phyloP scores from a whole-genome alignment of 2,888 invertebrate species.

The Drosophila ochracea region DNA sequence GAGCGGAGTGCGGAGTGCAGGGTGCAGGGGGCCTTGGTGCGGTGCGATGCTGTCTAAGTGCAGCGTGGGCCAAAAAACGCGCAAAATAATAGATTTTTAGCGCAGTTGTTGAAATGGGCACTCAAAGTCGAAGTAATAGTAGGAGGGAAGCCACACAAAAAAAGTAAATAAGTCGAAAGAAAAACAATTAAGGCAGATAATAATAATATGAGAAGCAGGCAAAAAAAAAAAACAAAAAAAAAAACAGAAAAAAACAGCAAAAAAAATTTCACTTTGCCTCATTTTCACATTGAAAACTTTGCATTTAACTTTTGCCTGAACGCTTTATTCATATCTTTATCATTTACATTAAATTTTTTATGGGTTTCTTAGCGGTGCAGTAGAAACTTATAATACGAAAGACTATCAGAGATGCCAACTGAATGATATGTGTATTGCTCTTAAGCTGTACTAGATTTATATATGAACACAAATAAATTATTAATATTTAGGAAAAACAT shows the following conservation, averaged over 20 bases:
- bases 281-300: conserved; percentile 76
- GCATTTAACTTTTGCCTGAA: conserved; percentile 71
- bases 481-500: background rate
- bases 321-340: conserved; percentile 34
- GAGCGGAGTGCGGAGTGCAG: conserved; percentile 1
- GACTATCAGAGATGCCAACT: background rate
- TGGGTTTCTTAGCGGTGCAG: background rate
- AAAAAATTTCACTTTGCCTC: conserved; percentile 69
- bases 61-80: conserved; percentile 20
- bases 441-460: background rate
- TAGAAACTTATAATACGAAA: background rate
- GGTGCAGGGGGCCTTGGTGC: background rate
- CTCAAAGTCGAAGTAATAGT: conserved; percentile 19
- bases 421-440: background rate
- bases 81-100: conserved; percentile 72
- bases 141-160: conserved; percentile 9
- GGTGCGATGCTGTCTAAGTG: conserved; percentile 13
- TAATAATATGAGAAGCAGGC: conserved; percentile 67
- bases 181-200: conserved; percentile 80
- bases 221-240: conserved; percentile 27
- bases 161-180: conserved; percentile 71
- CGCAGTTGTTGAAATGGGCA: conserved; percentile 65
- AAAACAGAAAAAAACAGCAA: background rate
- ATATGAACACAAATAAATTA: background rate
- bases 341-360: conserved; percentile 27